Conservation (phyloP, 2,888 invertebrate species). For the Eristalis tenax region DNA sequence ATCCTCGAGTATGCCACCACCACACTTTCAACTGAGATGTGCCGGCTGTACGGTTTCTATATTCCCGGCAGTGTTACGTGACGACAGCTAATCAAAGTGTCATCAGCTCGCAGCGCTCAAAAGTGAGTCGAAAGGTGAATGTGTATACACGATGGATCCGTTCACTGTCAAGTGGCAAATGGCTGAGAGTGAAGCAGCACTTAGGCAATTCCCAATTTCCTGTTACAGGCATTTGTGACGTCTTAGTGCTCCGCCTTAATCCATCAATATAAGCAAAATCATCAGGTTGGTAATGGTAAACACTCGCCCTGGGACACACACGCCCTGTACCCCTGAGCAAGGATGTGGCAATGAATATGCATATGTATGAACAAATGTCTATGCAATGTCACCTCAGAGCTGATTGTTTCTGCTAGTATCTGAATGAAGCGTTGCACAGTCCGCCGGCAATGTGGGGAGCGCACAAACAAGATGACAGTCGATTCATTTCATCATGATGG, state of each 20-base stretch:
- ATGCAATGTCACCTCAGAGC: neutral
- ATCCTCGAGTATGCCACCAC: neutral
- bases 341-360: conserved; percentile 23
- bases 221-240: conserved; percentile 13
- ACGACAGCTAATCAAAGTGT: conserved; percentile 38
- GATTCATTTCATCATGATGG: neutral
- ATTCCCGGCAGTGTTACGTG: conserved; percentile 41
- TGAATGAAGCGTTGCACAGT: neutral
- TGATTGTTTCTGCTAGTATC: neutral
- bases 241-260: conserved; percentile 12
- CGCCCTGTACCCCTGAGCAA: neutral
- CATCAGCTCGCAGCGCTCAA: conserved; percentile 11
- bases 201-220: conserved; percentile 33
- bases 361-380: neutral
- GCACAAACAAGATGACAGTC: neutral
- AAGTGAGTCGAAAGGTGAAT: neutral
- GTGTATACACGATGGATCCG: conserved; percentile 10
- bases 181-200: conserved; percentile 12
- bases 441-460: neutral
- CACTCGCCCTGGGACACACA: conserved; percentile 5
- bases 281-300: conserved; percentile 20
- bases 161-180: conserved; percentile 26
- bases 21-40: neutral
- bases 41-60: conserved; percentile 18
- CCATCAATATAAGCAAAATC: conserved; percentile 16